Evolutionary conservation across 2,888 invertebrate genomes (phyloP), one percentile per base, ranked within the genome.

Genomic region (Habroteleia sp.): DNA sequence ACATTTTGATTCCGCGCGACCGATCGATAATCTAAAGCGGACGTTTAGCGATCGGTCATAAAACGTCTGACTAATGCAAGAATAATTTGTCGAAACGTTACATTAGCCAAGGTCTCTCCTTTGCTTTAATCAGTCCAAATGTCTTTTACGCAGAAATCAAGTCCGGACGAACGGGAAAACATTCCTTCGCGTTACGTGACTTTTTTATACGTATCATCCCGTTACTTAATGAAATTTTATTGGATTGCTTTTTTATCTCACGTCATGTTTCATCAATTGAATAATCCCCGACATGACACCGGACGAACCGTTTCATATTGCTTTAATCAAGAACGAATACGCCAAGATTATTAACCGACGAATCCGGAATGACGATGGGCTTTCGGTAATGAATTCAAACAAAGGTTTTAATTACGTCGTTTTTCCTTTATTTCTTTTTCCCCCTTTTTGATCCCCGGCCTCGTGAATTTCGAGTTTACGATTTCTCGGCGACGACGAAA

Each of bases 181-280:
- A 58, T 48, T 56, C 33, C 58, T 41, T 29, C 16, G n/a, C 41
- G 11, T 58, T 35, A 58, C 58, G 68, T 58, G 68, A 56, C 58
- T 68, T 58, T 58, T 68, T 50, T 58, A 50, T 60, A 42, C 17
- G 66, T 56, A 60, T 50, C 68, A 68, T 56, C 33, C 50, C 58
- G 68, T 68, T 58, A 58, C 68, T 58, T 58, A 68, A 68, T 58
- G 58, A 50, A 68, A 58, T 68, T 50, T 58, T 50, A 68, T 68
- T 42, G 58, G 42, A 42, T 50, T 42, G 41, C 41, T 50, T 60
- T 58, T 58, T 68, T 58, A 52, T 58, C 58, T 42, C 58, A 25
- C 39, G 58, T 56, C 48, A 46, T 66, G 54, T 52, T 56, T 41
- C 66, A 58, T 54, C 41, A 23, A 68, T 56, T 58, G 56, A 68